Conservation (phyloP, 1,140 invertebrate species). For the Theocolax elegans region DNA sequence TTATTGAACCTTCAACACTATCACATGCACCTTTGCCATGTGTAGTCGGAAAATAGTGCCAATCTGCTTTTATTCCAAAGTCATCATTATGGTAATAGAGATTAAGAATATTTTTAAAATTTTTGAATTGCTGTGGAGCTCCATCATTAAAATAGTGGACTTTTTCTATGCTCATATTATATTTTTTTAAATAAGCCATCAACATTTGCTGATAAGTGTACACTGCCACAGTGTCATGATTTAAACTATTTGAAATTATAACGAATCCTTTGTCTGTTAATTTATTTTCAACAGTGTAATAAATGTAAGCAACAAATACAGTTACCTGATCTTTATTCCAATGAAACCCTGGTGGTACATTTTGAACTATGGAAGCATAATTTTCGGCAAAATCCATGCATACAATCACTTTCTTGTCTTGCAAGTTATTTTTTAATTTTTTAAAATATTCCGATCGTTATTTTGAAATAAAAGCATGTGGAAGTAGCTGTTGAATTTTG, state of each 20-base stretch:
- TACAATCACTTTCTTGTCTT: slow-evolving; percentile 32
- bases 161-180: not conserved
- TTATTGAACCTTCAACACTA: slow-evolving; percentile 49
- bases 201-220: slow-evolving; percentile 29
- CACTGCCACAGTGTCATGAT: slow-evolving; percentile 37
- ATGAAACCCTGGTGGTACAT: slow-evolving; percentile 50
- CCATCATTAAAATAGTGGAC: slow-evolving; percentile 34
- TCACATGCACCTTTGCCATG: slow-evolving; percentile 58
- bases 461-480: slow-evolving; percentile 43
- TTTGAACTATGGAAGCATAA: slow-evolving; percentile 50
- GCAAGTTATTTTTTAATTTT: slow-evolving; percentile 33
- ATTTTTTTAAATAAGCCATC: slow-evolving; percentile 19
- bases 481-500: slow-evolving; percentile 4
- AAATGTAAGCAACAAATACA: slow-evolving; percentile 43
- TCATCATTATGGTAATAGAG: slow-evolving; percentile 50
- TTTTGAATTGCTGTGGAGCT: slow-evolving; percentile 40
- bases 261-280: slow-evolving; percentile 22
- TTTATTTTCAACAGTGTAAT: slow-evolving; percentile 31
- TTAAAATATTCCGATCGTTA: slow-evolving; percentile 38
- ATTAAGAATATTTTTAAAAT: slow-evolving; percentile 52
- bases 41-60: slow-evolving; percentile 52
- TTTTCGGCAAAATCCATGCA: slow-evolving; percentile 54
- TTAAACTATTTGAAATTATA: slow-evolving; percentile 41
- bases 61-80: slow-evolving; percentile 49
- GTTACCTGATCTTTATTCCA: slow-evolving; percentile 51